Evolutionary conservation across 1,140 invertebrate genomes (phyloP).

Genomic region (Drosophila pachea): DNA sequence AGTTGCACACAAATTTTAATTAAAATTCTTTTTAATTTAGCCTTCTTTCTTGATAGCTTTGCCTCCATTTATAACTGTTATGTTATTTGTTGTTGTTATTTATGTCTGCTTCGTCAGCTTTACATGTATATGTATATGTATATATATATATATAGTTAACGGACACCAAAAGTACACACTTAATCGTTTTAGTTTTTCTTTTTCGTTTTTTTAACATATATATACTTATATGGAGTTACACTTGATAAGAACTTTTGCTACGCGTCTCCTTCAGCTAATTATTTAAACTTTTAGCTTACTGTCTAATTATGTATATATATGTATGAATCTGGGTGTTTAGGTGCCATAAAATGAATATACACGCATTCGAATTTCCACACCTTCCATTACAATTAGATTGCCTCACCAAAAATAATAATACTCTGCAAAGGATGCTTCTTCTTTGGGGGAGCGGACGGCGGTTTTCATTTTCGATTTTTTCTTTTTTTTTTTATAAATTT

Average conservation of each 20-base stretch:
- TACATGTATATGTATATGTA: neutral
- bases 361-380: constrained; percentile 51
- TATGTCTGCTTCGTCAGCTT: constrained; percentile 3
- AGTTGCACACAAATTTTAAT: too few species aligned
- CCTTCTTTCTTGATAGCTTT: too few species aligned
- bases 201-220: constrained; percentile 26
- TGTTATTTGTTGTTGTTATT: neutral
- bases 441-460: constrained; percentile 61
- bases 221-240: constrained; percentile 28
- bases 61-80: too few species aligned
- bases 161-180: constrained; percentile 55
- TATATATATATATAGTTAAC: constrained; percentile 50
- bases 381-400: constrained; percentile 69
- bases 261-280: constrained; percentile 24
- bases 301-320: constrained; percentile 22
- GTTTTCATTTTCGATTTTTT: constrained; percentile 34
- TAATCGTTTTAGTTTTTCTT: constrained; percentile 33
- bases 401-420: constrained; percentile 58
- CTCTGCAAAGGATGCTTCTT: constrained; percentile 47
- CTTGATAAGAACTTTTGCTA: constrained; percentile 44
- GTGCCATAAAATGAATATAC: constrained; percentile 25
- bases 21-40: too few species aligned
- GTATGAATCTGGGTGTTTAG: constrained; percentile 16
- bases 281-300: constrained; percentile 44
- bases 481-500: constrained; percentile 18